Evolutionary conservation across 1,140 invertebrate species (phyloP).

Genomic region (Eriosoma lanigerum): DNA sequence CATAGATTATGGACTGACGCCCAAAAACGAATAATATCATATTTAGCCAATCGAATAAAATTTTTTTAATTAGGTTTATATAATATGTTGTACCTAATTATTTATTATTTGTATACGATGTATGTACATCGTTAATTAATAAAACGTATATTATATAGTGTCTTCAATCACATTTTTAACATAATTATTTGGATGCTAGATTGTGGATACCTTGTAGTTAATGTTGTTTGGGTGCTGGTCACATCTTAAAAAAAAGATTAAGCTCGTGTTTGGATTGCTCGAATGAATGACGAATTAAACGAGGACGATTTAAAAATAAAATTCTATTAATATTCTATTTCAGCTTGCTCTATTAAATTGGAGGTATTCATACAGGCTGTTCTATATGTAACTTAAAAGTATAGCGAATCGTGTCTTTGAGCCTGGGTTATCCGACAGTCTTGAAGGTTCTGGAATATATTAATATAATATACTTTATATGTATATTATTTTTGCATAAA

Average conservation of each 20-base stretch:
- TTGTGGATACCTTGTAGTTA: background rate
- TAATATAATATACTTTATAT: too few species aligned
- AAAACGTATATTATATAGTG: too few species aligned
- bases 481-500: too few species aligned
- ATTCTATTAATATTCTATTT: slow-evolving; percentile 49
- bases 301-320: slow-evolving; percentile 48
- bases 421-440: background rate
- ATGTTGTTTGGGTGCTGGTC: background rate
- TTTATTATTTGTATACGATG: background rate
- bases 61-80: background rate
- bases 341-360: slow-evolving; percentile 48
- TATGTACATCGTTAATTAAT: background rate
- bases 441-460: too few species aligned
- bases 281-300: slow-evolving; percentile 46
- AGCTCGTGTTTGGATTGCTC: slow-evolving; percentile 17
- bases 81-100: background rate
- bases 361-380: slow-evolving; percentile 29
- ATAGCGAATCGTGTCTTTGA: background rate
- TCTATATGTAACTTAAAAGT: background rate
- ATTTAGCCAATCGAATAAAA: slow-evolving; percentile 10
- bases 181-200: background rate
- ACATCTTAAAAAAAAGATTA: slow-evolving; percentile 12
- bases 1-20: background rate
- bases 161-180: background rate
- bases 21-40: slow-evolving; percentile 27